phyloP scores from a whole-genome alignment of 53 echinoderm and acorn worm genomes.

The Paracentrotus lividus region DNA sequence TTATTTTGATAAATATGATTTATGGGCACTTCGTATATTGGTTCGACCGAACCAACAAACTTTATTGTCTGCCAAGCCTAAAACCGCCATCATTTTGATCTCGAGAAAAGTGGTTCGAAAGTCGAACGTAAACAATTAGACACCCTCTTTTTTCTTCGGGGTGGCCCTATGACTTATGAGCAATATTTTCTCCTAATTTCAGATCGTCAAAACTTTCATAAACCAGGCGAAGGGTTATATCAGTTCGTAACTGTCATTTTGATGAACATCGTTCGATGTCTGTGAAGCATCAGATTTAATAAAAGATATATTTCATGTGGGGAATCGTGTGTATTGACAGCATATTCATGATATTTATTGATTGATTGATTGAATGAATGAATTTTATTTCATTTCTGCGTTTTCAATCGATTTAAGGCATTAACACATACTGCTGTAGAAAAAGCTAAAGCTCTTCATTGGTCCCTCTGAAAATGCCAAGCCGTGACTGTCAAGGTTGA shows the following conservation, averaged over 20 bases:
- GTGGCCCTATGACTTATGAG: conserved; percentile 12
- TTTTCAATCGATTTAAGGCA: too few relatives aligned
- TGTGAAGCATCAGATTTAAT: too few relatives aligned
- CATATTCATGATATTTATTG: too few relatives aligned
- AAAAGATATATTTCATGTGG: too few relatives aligned
- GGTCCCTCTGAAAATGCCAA: too few relatives aligned
- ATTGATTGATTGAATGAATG: too few relatives aligned
- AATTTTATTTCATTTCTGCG: too few relatives aligned
- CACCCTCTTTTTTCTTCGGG: conserved; percentile 5
- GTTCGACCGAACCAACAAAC: conserved; percentile 27
- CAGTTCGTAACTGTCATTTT: neutral
- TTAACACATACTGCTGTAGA: too few relatives aligned
- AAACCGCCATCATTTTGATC: conserved; percentile 28
- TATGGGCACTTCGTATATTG: conserved; percentile 33
- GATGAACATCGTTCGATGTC: neutral
- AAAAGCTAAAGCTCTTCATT: too few relatives aligned
- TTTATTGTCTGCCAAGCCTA: neutral
- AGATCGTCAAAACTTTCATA: conserved; percentile 18
- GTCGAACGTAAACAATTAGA: conserved; percentile 45
- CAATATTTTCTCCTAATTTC: conserved; percentile 57
- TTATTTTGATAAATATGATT: conserved; percentile 11
- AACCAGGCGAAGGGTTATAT: neutral
- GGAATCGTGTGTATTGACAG: too few relatives aligned
- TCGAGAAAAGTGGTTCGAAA: conserved; percentile 59
- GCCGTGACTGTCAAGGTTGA: too few relatives aligned